Evolutionary conservation across 1,140 invertebrate genomes (phyloP).

Genomic region (Colletes latitarsis): DNA sequence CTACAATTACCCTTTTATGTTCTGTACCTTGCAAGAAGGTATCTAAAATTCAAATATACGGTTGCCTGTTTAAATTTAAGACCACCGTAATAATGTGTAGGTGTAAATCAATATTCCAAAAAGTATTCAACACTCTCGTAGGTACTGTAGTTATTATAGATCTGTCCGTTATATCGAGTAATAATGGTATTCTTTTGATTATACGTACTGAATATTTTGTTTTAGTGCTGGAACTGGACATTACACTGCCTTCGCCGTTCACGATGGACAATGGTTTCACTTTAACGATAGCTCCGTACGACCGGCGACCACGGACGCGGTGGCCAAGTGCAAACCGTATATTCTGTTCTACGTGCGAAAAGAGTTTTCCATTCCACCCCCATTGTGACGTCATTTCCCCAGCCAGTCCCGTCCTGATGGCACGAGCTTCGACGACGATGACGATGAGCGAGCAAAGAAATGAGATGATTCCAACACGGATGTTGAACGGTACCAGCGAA

Average conservation of each 20-base stretch:
- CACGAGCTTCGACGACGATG: slow-evolving; percentile 56
- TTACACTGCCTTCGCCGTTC: slow-evolving; percentile 92
- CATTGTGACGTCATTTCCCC: slow-evolving; percentile 75
- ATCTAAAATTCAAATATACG: not conserved
- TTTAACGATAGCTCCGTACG: slow-evolving; percentile 95
- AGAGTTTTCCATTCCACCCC: slow-evolving; percentile 82
- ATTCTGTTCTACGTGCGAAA: slow-evolving; percentile 92
- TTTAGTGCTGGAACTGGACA: slow-evolving; percentile 91
- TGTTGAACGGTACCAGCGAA: slow-evolving; percentile 28
- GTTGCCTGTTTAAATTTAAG: no score
- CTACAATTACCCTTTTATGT: no score
- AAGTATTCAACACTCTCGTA: no score
- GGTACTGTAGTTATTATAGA: no score
- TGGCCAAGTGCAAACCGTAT: slow-evolving; percentile 91
- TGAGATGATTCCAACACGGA: slow-evolving; percentile 35
- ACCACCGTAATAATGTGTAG: no score
- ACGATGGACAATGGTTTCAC: slow-evolving; percentile 92
- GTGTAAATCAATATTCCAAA: no score
- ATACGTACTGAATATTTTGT: slow-evolving; percentile 50
- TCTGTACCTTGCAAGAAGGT: no score
- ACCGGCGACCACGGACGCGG: slow-evolving; percentile 85
- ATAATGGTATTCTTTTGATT: not conserved
- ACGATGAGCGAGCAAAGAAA: slow-evolving; percentile 48
- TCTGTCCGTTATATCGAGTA: not conserved
- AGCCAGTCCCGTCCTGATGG: slow-evolving; percentile 64